These are phyloP conservation scores for Catalaphyllia jardinei DNA, from an alignment of 64 coral and sea anemone species.

Conservation along the genomic window DNA sequence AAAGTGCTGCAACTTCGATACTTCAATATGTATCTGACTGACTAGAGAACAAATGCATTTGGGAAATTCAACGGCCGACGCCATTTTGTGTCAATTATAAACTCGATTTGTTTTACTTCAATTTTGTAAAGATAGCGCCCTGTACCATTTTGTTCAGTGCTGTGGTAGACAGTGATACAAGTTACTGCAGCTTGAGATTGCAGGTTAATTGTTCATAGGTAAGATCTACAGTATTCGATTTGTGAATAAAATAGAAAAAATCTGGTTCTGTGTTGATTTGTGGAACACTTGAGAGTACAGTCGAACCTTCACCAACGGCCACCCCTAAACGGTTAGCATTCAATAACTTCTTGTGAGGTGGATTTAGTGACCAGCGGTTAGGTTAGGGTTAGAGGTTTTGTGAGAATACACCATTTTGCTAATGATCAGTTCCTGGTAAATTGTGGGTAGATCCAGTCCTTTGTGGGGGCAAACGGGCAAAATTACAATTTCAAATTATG, in stretches of 20 bases:
- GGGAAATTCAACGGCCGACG: not conserved
- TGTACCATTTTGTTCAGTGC: not conserved
- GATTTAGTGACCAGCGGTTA: too few relatives aligned
- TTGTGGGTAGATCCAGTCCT: too few relatives aligned
- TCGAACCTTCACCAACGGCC: too few relatives aligned
- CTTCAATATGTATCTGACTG: not conserved
- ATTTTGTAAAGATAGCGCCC: constrained; percentile 24
- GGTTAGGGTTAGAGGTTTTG: too few relatives aligned
- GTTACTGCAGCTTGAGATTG: constrained; percentile 23
- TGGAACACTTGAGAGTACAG: not conserved
- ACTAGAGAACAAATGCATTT: not conserved
- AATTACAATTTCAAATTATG: too few relatives aligned
- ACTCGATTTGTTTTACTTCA: not conserved
- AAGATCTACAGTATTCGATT: constrained; percentile 2
- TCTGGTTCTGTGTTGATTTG: not conserved
- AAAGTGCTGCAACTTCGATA: not conserved
- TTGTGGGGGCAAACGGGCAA: too few relatives aligned
- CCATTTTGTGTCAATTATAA: not conserved
- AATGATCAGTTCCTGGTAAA: too few relatives aligned
- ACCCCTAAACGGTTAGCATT: too few relatives aligned
- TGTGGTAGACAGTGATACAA: not conserved
- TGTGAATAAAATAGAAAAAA: constrained; percentile 28
- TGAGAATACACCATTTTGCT: too few relatives aligned
- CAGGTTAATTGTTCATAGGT: constrained; percentile 7
- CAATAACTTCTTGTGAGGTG: too few relatives aligned